A percentile compares a stretch with the other conserved stretches of the same genome.
phyloP scores from a whole-genome alignment of 2,797 vertebrate species.

The Sebastes hubbsi region DNA sequence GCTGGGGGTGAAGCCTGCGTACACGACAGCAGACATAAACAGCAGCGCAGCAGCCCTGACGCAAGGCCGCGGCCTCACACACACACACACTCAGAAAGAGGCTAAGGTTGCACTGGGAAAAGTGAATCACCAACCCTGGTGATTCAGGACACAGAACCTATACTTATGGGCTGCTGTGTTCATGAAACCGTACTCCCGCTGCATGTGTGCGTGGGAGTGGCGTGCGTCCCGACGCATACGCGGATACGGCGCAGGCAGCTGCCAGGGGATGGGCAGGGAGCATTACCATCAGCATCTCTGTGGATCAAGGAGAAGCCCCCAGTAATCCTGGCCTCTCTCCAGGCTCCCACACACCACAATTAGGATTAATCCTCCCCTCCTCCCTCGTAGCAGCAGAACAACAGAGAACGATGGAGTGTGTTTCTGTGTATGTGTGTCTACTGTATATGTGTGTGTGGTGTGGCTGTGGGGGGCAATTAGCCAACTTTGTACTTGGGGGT shows the following conservation, averaged over 20 bases:
- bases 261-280: slow-evolving; percentile 66
- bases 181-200: slow-evolving; percentile 66
- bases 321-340: slow-evolving; percentile 80
- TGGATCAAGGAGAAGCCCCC: slow-evolving; percentile 78
- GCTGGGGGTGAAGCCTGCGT: slow-evolving; percentile 66
- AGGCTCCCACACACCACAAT: slow-evolving; percentile 78
- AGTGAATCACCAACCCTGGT: slow-evolving; percentile 76
- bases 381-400: slow-evolving; percentile 62
- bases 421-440: slow-evolving; percentile 8
- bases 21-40: slow-evolving; percentile 75
- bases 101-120: slow-evolving; percentile 67
- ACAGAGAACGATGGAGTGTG: slow-evolving; percentile 47
- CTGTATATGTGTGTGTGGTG: slow-evolving; percentile 37
- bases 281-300: slow-evolving; percentile 80
- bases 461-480: slow-evolving; percentile 69
- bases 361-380: slow-evolving; percentile 76
- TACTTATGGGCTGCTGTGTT: slow-evolving; percentile 79
- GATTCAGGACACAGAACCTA: slow-evolving; percentile 75
- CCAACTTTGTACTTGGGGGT: slow-evolving; percentile 73
- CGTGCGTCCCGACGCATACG: slow-evolving; percentile 44
- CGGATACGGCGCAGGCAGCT: slow-evolving; percentile 46
- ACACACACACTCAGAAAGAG: slow-evolving; percentile 61
- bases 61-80: slow-evolving; percentile 69
- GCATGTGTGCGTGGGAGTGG: slow-evolving; percentile 60
- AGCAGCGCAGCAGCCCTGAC: slow-evolving; percentile 67